These are phyloP conservation scores for Trichosurus vulpecula DNA, from an alignment of 2,797 vertebrate genomes.

Conservation along the genomic window DNA sequence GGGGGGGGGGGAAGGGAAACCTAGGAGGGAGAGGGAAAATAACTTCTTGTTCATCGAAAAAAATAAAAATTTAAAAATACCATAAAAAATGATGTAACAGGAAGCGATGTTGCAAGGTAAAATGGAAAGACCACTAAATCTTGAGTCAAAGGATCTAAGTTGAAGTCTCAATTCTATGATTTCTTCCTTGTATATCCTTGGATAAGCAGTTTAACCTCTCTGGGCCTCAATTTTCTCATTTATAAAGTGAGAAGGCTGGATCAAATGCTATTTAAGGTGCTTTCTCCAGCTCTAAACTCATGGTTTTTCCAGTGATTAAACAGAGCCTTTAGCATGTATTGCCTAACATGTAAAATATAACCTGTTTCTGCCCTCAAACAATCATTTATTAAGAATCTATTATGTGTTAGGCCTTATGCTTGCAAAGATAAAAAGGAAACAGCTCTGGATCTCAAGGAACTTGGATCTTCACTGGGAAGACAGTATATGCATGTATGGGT, in stretches of 20 bases:
- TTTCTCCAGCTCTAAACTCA: not conserved
- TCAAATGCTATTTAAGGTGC: too few species aligned
- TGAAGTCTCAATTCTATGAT: not conserved
- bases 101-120: not conserved
- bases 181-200: not conserved
- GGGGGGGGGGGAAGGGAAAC: too few species aligned
- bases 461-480: not conserved
- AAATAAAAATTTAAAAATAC: too few species aligned
- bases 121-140: not conserved
- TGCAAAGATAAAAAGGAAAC: not conserved
- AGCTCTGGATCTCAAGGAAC: too few species aligned
- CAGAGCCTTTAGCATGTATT: not conserved
- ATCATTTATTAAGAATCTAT: slow-evolving; percentile 21
- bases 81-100: too few species aligned
- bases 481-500: not conserved
- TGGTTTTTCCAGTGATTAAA: not conserved
- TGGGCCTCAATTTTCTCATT: not conserved
- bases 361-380: not conserved
- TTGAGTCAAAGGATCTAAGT: not conserved
- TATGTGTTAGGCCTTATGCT: not conserved
- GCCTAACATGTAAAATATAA: not conserved
- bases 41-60: too few species aligned
- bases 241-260: not conserved
- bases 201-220: not conserved
- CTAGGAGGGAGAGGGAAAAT: too few species aligned